Evolutionary conservation across 2,888 invertebrate species (phyloP).

Genomic region (Pristionchus exspectatus): DNA sequence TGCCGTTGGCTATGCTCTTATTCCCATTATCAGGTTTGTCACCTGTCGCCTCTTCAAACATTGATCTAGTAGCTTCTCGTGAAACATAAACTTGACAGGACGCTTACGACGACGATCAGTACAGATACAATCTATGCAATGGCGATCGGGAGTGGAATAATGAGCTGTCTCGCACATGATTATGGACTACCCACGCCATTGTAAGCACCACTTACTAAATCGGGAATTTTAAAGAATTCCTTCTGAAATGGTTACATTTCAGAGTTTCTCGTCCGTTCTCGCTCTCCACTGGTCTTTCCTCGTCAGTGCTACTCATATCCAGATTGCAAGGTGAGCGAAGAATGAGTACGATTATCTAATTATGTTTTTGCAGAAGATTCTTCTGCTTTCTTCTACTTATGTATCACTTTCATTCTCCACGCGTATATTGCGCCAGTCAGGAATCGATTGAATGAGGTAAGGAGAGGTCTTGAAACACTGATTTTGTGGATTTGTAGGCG

Average conservation of each 20-base stretch:
- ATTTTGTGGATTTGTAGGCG: neutral
- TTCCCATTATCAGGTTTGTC: constrained; percentile 85
- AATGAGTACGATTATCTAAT: neutral
- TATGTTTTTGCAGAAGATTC: constrained; percentile 84
- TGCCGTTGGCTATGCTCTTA: constrained; percentile 90
- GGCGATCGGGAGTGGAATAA: constrained; percentile 89
- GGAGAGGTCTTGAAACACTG: neutral
- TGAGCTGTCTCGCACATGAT: constrained; percentile 93
- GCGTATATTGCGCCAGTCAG: constrained; percentile 55
- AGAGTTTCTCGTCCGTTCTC: constrained; percentile 93
- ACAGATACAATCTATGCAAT: constrained; percentile 97
- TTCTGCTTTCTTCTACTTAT: constrained; percentile 92
- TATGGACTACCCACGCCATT: constrained; percentile 90
- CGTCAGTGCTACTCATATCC: constrained; percentile 94
- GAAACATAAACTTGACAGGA: constrained; percentile 83
- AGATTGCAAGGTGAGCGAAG: constrained; percentile 82
- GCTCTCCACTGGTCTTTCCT: constrained; percentile 94
- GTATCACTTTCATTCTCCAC: constrained; percentile 87
- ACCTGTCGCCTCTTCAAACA: neutral
- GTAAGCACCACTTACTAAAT: constrained; percentile 75
- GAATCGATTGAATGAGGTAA: constrained; percentile 29
- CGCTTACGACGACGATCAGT: constrained; percentile 95
- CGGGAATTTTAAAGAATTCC: neutral
- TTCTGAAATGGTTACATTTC: constrained; percentile 62
- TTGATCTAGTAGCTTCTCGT: constrained; percentile 59